phyloP scores from a whole-genome alignment of 2,888 invertebrate species.

The Alviniconcha strummeri region DNA sequence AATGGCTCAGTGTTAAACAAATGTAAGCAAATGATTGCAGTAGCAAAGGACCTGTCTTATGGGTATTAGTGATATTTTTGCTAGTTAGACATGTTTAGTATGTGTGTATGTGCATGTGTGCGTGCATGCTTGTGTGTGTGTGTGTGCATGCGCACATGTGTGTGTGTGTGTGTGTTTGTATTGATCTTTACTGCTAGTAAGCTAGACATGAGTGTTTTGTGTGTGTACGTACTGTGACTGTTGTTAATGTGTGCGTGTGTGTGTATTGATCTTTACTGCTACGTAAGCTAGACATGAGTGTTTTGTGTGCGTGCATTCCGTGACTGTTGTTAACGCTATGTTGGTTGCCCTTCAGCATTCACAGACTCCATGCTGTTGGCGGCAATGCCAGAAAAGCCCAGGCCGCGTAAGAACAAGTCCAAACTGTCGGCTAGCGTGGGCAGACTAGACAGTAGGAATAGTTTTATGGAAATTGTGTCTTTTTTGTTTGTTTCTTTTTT shows the following conservation, averaged over 20 bases:
- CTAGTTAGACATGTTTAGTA: no score
- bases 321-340: neutral
- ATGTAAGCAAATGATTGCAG: no score
- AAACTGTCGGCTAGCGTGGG: slow-evolving; percentile 18
- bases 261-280: neutral
- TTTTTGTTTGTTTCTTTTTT: neutral
- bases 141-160: neutral
- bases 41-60: no score
- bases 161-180: neutral
- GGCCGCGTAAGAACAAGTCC: slow-evolving; percentile 28
- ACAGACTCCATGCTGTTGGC: slow-evolving; percentile 33
- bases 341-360: slow-evolving; percentile 14
- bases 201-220: neutral
- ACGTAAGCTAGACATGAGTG: no score
- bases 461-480: neutral
- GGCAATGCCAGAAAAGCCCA: slow-evolving; percentile 24
- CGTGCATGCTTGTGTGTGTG: neutral
- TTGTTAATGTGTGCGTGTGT: neutral
- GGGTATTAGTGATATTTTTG: no score
- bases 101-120: no score
- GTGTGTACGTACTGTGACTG: neutral
- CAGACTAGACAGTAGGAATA: slow-evolving; percentile 27
- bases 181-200: neutral
- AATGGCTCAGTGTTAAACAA: no score
- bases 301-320: neutral